Percentiles rank a stretch among this genome's conserved stretches.
Conservation (phyloP, 2,113 vertebrate genomes). For the Ammodytes marinus region DNA sequence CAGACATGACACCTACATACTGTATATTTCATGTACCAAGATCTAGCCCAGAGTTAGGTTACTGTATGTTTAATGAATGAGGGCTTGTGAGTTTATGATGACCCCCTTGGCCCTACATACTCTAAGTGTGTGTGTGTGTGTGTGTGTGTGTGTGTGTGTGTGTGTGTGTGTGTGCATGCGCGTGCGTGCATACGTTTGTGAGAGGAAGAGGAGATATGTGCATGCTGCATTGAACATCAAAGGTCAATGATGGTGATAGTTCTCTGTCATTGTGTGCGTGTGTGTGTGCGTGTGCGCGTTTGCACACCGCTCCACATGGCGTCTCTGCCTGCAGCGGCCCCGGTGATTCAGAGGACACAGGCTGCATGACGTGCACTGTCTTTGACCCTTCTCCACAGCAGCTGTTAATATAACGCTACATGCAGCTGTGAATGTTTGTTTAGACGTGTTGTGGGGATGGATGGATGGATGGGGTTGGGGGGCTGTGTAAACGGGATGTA, state of each 20-base stretch:
- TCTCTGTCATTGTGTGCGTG: constrained; percentile 13
- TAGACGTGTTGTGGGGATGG: constrained; percentile 15
- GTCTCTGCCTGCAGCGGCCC: constrained; percentile 57
- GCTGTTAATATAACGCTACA: constrained; percentile 60
- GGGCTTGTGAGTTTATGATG: constrained; percentile 37
- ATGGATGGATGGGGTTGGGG: background rate
- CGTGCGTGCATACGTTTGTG: background rate
- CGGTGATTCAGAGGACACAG: constrained; percentile 77
- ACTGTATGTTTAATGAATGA: constrained; percentile 63
- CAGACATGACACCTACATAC: background rate
- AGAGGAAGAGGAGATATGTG: constrained; percentile 26
- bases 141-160: constrained; percentile 10
- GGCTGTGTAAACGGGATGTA: constrained; percentile 19
- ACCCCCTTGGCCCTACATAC: constrained; percentile 9
- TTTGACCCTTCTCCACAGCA: constrained; percentile 72
- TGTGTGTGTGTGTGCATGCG: background rate
- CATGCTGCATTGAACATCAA: constrained; percentile 54
- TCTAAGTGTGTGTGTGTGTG: background rate
- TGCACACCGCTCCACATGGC: constrained; percentile 45
- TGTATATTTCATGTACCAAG: constrained; percentile 32
- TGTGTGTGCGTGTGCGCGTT: constrained; percentile 17
- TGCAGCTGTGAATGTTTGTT: constrained; percentile 63
- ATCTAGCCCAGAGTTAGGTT: constrained; percentile 14
- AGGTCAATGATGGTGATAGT: constrained; percentile 62
- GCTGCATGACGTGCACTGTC: constrained; percentile 63